Conservation (phyloP, 2,888 invertebrate genomes). For the Macaria liturata region DNA sequence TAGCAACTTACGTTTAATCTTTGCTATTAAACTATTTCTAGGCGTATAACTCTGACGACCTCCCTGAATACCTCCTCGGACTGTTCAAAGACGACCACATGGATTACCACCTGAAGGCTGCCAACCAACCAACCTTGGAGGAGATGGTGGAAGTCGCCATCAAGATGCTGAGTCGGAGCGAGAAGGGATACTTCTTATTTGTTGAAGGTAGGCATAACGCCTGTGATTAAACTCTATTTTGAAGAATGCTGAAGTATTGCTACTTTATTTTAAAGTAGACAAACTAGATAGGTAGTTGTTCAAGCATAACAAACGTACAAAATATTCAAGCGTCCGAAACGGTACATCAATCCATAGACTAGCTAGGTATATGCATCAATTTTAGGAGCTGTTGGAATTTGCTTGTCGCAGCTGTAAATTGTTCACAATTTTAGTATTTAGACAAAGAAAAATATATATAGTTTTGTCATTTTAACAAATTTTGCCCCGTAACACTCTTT, state of each 20-base stretch:
- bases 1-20: background rate
- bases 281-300: too few species aligned
- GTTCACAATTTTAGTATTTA: too few species aligned
- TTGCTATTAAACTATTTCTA: slow-evolving; percentile 34
- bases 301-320: too few species aligned
- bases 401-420: too few species aligned
- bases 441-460: too few species aligned
- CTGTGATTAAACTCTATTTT: background rate
- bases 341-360: too few species aligned
- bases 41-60: slow-evolving; percentile 65
- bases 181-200: slow-evolving; percentile 89
- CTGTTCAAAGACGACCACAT: slow-evolving; percentile 87
- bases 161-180: slow-evolving; percentile 84
- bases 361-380: too few species aligned
- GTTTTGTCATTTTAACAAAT: too few species aligned
- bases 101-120: slow-evolving; percentile 87
- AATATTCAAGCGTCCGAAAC: too few species aligned
- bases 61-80: slow-evolving; percentile 87
- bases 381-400: too few species aligned
- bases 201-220: slow-evolving; percentile 80
- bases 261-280: too few species aligned
- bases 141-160: slow-evolving; percentile 91
- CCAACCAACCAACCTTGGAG: slow-evolving; percentile 85
- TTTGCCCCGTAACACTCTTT: too few species aligned
- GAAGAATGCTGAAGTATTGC: background rate